These are phyloP conservation scores for Drosophila oshimai DNA, from an alignment of 1,140 invertebrate species.

Conservation along the genomic window DNA sequence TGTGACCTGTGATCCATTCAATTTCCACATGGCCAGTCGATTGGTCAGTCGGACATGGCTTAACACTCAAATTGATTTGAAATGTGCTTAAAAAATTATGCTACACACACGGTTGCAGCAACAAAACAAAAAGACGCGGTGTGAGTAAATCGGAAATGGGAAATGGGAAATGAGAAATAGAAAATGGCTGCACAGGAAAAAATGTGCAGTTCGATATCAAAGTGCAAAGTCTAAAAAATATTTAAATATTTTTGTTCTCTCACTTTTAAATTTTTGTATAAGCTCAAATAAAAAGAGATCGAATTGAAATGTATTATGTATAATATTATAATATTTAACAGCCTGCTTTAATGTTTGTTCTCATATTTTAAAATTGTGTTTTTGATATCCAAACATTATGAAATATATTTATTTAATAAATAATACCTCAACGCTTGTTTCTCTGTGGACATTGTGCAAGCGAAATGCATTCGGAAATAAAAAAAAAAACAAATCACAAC, in stretches of 20 bases:
- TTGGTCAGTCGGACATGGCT: slow-evolving; percentile 56
- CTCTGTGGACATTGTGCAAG: not conserved
- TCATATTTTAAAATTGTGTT: too few relatives aligned
- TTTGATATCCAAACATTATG: too few relatives aligned
- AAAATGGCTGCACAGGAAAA: not conserved
- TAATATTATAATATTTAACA: too few relatives aligned
- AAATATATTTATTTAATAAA: too few relatives aligned
- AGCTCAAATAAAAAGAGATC: too few relatives aligned
- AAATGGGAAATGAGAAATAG: slow-evolving; percentile 6
- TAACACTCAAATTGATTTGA: slow-evolving; percentile 63
- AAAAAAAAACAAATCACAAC: slow-evolving; percentile 17
- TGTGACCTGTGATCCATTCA: slow-evolving; percentile 46
- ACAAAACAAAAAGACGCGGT: not conserved
- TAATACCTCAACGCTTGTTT: not conserved
- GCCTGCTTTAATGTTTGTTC: too few relatives aligned
- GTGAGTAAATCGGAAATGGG: not conserved
- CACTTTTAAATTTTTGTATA: too few relatives aligned
- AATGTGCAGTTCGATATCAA: too few relatives aligned
- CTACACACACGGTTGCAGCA: not conserved
- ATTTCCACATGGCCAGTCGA: slow-evolving; percentile 56
- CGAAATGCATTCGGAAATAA: slow-evolving; percentile 5
- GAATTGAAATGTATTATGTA: too few relatives aligned
- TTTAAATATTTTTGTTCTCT: too few relatives aligned
- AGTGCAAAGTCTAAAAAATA: too few relatives aligned
- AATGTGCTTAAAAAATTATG: slow-evolving; percentile 65